Evolutionary conservation across 92 coral and sea anemone genomes (phyloP).

Genomic region (Epizoanthus scotinus): DNA sequence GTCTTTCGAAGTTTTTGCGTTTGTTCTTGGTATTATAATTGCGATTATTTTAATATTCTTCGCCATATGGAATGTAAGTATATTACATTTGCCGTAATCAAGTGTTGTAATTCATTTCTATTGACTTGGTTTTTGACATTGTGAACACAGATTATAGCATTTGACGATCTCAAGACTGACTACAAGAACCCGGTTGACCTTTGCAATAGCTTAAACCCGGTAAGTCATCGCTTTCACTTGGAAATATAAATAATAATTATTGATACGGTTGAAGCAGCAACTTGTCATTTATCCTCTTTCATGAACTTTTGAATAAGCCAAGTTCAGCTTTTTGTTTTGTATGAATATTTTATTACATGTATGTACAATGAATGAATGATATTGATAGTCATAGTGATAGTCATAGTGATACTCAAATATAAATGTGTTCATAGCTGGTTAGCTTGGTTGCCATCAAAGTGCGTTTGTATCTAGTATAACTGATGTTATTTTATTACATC

Average conservation of each 20-base stretch:
- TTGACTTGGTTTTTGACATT: neutral
- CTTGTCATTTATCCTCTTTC: neutral
- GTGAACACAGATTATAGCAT: constrained; percentile 81
- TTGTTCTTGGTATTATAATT: constrained; percentile 88
- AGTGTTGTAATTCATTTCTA: neutral
- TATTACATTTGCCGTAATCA: neutral
- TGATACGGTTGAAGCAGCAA: neutral
- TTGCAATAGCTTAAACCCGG: constrained; percentile 95
- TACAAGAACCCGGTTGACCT: constrained; percentile 97
- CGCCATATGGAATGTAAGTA: constrained; percentile 99
- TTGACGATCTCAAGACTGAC: constrained; percentile 97
- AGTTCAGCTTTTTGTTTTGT: neutral
- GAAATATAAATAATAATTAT: neutral
- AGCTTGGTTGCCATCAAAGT: too few species aligned
- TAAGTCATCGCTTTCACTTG: constrained; percentile 29
- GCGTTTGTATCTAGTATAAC: too few species aligned
- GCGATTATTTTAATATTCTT: constrained; percentile 91
- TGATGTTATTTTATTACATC: too few species aligned
- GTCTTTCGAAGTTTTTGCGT: constrained; percentile 92
- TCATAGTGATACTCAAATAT: too few species aligned
- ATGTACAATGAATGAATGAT: neutral
- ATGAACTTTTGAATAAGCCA: neutral
- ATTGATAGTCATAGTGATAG: too few species aligned
- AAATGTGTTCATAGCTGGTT: too few species aligned
- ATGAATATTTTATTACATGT: neutral